These are phyloP conservation scores for Liolophura sinensis DNA, from an alignment of 1,140 invertebrate species.

Conservation along the genomic window DNA sequence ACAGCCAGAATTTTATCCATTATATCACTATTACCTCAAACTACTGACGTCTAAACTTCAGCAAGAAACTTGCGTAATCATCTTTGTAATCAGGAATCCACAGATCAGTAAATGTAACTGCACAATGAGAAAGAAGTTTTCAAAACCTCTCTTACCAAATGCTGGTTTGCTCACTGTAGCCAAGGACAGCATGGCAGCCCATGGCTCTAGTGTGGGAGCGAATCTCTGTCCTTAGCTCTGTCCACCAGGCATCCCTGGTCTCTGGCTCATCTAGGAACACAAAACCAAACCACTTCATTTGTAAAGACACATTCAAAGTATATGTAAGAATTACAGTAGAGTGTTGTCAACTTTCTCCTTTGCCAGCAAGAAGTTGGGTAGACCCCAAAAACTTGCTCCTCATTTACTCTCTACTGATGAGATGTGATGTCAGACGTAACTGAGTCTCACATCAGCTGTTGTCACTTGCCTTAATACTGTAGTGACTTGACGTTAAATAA, in stretches of 20 bases:
- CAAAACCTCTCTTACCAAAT: constrained; percentile 70
- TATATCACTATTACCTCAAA: no score
- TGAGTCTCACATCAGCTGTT: no score
- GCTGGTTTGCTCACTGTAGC: constrained; percentile 85
- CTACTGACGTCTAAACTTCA: no score
- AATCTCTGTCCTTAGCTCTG: constrained; percentile 90
- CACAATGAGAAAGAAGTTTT: no score
- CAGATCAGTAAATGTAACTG: no score
- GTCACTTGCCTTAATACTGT: no score
- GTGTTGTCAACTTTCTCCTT: background rate
- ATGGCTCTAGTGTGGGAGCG: constrained; percentile 87
- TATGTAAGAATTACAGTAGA: background rate
- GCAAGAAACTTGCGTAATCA: no score
- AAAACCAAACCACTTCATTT: background rate
- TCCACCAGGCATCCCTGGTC: constrained; percentile 93
- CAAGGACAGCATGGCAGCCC: constrained; percentile 91
- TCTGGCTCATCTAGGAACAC: constrained; percentile 78
- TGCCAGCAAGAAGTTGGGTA: background rate
- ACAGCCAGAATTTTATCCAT: no score
- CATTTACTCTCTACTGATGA: no score
- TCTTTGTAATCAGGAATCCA: no score
- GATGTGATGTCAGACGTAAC: no score
- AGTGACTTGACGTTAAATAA: background rate
- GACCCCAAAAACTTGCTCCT: no score
- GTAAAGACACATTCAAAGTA: background rate